Percentiles rank a stretch among this genome's conserved stretches.
Evolutionary conservation across 2,888 invertebrate species (phyloP).

Genomic region (Tromatobia lineatoria): DNA sequence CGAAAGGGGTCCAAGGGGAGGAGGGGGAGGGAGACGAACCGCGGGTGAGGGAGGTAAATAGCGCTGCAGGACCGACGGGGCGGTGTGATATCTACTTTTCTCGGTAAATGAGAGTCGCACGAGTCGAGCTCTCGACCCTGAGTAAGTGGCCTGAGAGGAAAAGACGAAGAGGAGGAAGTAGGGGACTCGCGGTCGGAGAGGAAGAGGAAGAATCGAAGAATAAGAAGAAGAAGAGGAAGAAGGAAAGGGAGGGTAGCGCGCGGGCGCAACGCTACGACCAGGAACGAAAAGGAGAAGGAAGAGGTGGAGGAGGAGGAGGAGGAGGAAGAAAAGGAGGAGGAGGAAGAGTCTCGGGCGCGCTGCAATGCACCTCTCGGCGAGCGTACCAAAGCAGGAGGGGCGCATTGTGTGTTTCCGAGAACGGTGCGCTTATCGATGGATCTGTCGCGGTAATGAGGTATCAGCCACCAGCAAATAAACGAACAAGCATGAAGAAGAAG

Average conservation of each 20-base stretch:
- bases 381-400: conserved; percentile 70
- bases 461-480: conserved; percentile 85
- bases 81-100: conserved; percentile 69
- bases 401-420: conserved; percentile 85
- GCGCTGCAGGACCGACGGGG: conserved; percentile 64
- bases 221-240: conserved; percentile 41
- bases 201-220: conserved; percentile 61
- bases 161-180: conserved; percentile 55
- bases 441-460: conserved; percentile 86
- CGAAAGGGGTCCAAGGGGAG: conserved; percentile 14
- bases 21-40: conserved; percentile 31
- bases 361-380: conserved; percentile 61
- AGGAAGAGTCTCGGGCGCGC: conserved; percentile 35
- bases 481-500: conserved; percentile 80
- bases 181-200: conserved; percentile 58
- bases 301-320: background rate
- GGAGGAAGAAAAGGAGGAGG: background rate
- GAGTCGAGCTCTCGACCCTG: conserved; percentile 53
- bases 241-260: conserved; percentile 54
- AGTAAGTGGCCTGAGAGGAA: conserved; percentile 58
- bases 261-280: conserved; percentile 56
- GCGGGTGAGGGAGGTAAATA: conserved; percentile 68
- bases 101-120: conserved; percentile 68
- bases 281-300: conserved; percentile 19
- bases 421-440: conserved; percentile 84